phyloP scores from a whole-genome alignment of 2,797 vertebrate species.

The Cichlasoma orientale region DNA sequence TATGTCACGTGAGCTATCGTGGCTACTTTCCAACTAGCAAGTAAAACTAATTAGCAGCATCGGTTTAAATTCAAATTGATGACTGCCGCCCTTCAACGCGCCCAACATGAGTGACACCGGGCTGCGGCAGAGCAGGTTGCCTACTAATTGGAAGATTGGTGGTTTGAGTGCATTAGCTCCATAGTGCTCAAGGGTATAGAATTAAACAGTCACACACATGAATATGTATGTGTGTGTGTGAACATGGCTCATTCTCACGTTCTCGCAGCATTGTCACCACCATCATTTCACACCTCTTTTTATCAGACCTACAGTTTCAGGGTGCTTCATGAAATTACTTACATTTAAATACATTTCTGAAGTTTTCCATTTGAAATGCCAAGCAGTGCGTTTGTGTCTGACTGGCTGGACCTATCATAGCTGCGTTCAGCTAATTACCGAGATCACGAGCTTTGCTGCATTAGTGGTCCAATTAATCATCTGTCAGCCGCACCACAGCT shows the following conservation, averaged over 20 bases:
- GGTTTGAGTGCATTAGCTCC: neutral
- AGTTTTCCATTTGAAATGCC: neutral
- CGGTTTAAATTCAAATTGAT: neutral
- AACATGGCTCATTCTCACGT: neutral
- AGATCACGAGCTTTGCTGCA: neutral
- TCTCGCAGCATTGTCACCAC: too few species aligned
- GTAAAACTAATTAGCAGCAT: neutral
- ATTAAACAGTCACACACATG: too few species aligned
- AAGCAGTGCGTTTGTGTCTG: neutral
- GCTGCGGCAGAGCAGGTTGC: neutral
- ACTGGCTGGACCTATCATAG: neutral
- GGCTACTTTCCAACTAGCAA: neutral
- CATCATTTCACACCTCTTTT: neutral
- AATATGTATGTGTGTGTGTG: neutral
- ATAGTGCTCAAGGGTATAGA: neutral
- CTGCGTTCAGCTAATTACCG: neutral
- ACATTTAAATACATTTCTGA: neutral
- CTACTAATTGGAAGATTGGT: neutral
- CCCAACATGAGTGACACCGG: neutral
- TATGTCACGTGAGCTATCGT: neutral
- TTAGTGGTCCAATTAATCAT: neutral
- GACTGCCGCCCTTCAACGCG: neutral
- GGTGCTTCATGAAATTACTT: neutral
- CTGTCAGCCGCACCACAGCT: neutral
- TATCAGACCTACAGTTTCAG: neutral